phyloP scores from a whole-genome alignment of 64 coral and sea anemone genomes.

The Astreopora myriophthalma region DNA sequence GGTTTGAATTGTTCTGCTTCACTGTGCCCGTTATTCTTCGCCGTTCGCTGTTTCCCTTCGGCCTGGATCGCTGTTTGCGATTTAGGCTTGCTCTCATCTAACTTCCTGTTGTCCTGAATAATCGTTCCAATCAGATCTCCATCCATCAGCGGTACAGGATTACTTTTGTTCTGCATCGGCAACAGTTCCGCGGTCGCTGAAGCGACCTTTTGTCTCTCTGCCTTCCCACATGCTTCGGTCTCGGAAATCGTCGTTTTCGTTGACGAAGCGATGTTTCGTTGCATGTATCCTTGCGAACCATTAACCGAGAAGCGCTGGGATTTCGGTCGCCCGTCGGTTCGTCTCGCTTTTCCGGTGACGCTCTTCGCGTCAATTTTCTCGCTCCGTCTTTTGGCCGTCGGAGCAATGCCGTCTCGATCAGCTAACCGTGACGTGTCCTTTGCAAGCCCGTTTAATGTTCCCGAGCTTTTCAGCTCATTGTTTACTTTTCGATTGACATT shows the following conservation, averaged over 20 bases:
- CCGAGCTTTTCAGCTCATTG: not conserved
- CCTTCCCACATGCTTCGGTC: not conserved
- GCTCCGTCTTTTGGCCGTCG: not conserved
- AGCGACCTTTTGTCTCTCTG: not conserved
- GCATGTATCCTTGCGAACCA: not conserved
- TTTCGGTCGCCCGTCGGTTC: conserved; percentile 8
- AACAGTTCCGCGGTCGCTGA: conserved; percentile 1
- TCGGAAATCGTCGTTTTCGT: not conserved
- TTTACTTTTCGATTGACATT: not conserved
- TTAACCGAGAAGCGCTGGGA: not conserved
- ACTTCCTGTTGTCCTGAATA: conserved; percentile 2
- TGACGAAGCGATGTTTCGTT: not conserved
- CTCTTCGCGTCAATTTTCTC: not conserved
- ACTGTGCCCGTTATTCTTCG: not conserved
- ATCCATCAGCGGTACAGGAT: not conserved
- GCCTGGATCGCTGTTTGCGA: not conserved
- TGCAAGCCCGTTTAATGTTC: not conserved
- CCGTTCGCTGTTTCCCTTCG: not conserved
- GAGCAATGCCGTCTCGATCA: not conserved
- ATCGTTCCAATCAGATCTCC: conserved; percentile 60
- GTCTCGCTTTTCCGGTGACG: not conserved
- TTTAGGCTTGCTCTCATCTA: not conserved
- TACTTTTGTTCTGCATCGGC: conserved; percentile 16
- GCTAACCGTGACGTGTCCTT: not conserved
- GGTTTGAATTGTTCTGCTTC: not conserved